phyloP scores from a whole-genome alignment of 2,888 invertebrate species.

The Diarsia brunnea region DNA sequence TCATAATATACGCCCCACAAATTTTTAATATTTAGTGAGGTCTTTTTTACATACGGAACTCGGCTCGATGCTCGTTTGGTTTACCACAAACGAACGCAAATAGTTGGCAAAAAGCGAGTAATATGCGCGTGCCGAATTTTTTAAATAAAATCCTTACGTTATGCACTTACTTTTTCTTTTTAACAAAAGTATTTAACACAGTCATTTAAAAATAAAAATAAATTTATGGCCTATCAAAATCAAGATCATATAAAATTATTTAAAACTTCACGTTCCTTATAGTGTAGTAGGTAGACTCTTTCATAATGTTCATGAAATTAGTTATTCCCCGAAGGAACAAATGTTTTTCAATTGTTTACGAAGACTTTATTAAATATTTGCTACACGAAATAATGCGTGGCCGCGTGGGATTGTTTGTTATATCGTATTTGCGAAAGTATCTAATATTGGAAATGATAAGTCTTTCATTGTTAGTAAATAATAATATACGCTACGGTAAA shows the following conservation, averaged over 20 bases:
- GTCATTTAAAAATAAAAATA: too few relatives aligned
- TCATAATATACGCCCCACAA: not conserved
- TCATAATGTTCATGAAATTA: not conserved
- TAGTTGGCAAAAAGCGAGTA: not conserved
- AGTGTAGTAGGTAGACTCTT: not conserved
- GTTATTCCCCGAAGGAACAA: not conserved
- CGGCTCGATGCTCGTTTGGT: not conserved
- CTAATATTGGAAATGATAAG: not conserved
- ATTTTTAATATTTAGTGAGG: not conserved
- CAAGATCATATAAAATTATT: too few relatives aligned
- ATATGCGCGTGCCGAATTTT: too few relatives aligned
- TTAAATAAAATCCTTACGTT: too few relatives aligned
- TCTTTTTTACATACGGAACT: not conserved
- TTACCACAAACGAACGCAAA: not conserved
- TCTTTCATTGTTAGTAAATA: not conserved
- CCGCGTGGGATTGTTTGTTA: constrained; percentile 7
- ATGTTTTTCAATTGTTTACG: constrained; percentile 3
- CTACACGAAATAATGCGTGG: too few relatives aligned
- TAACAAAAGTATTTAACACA: too few relatives aligned
- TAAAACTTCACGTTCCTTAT: too few relatives aligned
- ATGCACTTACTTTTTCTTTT: too few relatives aligned
- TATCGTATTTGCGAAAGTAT: not conserved
- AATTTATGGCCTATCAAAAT: too few relatives aligned
- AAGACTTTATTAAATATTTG: constrained; percentile 1
- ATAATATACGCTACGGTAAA: not conserved